Evolutionary conservation across 2,888 invertebrate genomes (phyloP).

Genomic region (Imbricaverruca yamaguchii): DNA sequence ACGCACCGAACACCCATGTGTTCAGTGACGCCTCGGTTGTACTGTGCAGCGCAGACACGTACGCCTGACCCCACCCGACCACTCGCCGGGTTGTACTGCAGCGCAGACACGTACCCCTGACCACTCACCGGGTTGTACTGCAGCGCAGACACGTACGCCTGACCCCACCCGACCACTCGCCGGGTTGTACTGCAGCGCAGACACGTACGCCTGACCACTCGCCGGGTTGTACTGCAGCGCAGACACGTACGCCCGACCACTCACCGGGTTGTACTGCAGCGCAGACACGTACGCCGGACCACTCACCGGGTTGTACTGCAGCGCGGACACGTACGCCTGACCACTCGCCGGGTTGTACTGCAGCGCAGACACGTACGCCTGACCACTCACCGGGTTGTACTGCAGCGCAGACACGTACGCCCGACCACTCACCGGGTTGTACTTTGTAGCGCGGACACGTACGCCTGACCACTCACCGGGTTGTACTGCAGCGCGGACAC

Average conservation of each 20-base stretch:
- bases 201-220: too few relatives aligned
- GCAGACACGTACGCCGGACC: neutral
- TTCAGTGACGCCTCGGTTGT: too few relatives aligned
- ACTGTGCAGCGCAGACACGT: neutral
- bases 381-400: too few relatives aligned
- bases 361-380: too few relatives aligned
- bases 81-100: constrained; percentile 96
- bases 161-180: too few relatives aligned
- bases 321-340: constrained; percentile 94
- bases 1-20: too few relatives aligned
- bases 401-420: neutral
- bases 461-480: constrained; percentile 65
- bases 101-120: constrained; percentile 96
- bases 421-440: constrained; percentile 64
- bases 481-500: constrained; percentile 98
- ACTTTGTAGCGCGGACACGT: neutral
- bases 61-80: neutral
- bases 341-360: too few relatives aligned
- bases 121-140: too few relatives aligned
- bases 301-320: constrained; percentile 96
- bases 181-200: too few relatives aligned
- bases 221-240: neutral
- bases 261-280: constrained; percentile 52
- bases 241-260: constrained; percentile 38
- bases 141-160: too few relatives aligned